phyloP scores from a whole-genome alignment of 1,140 invertebrate genomes.

The Philotrypesis tridentata region DNA sequence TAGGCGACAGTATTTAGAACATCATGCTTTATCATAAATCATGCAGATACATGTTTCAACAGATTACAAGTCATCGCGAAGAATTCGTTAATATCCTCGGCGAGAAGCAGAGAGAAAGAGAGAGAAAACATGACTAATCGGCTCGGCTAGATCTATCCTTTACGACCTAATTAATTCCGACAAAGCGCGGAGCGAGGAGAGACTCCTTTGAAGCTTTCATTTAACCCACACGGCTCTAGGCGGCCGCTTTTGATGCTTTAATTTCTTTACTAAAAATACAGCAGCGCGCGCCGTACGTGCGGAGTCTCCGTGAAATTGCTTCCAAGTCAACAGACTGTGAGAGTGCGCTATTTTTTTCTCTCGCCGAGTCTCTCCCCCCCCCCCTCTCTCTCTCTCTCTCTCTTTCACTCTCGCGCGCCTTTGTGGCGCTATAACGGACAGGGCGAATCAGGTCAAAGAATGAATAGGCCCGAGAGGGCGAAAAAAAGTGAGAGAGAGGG shows the following conservation, averaged over 20 bases:
- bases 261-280: conserved; percentile 27
- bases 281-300: neutral
- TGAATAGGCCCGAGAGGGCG: neutral
- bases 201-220: conserved; percentile 8
- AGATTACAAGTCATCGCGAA: too few species aligned
- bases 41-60: too few species aligned
- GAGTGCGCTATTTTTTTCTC: conserved; percentile 21
- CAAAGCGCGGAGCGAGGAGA: neutral
- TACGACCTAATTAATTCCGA: conserved; percentile 27
- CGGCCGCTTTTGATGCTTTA: conserved; percentile 2
- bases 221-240: neutral
- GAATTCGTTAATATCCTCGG: too few species aligned
- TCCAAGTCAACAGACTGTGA: conserved; percentile 19
- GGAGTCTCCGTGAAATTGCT: neutral
- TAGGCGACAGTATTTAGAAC: too few species aligned
- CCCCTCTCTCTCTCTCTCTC: neutral
- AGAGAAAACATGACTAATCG: too few species aligned
- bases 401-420: neutral
- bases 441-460: conserved; percentile 25
- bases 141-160: neutral
- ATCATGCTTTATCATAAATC: too few species aligned
- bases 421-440: neutral
- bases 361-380: neutral
- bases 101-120: too few species aligned
- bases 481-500: neutral